Evolutionary conservation across 23 tunicate genomes (phyloP).

Genomic region (Halocynthia aurantium): DNA sequence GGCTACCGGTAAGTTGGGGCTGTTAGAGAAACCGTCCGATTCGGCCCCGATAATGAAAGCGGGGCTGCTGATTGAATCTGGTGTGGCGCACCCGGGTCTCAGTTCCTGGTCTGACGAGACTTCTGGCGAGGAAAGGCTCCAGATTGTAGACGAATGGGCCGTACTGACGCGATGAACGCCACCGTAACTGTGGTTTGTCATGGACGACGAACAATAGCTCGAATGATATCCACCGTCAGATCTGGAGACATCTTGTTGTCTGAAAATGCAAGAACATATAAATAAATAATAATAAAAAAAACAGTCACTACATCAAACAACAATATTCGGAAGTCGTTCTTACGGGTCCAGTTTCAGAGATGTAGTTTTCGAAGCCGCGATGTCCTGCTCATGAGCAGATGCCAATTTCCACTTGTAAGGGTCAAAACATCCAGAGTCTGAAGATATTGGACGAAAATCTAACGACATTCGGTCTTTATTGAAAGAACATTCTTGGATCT

Average conservation of each 20-base stretch:
- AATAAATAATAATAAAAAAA: not conserved
- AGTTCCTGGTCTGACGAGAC: conserved; percentile 74
- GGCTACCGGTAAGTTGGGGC: conserved; percentile 1
- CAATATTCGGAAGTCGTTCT: not conserved
- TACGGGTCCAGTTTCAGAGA: not conserved
- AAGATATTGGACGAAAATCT: conserved; percentile 52
- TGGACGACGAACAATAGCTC: conserved; percentile 10
- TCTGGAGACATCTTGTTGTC: conserved; percentile 1
- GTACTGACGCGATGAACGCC: not conserved
- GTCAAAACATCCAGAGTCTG: conserved; percentile 69
- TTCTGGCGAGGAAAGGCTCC: conserved; percentile 82
- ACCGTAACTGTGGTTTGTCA: not conserved
- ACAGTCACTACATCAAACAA: not conserved
- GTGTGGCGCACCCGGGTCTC: conserved; percentile 16
- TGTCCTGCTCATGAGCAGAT: conserved; percentile 4
- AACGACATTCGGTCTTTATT: conserved; percentile 67
- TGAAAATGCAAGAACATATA: no score
- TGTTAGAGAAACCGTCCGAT: not conserved
- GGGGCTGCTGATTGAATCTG: conserved; percentile 23
- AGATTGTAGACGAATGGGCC: conserved; percentile 8
- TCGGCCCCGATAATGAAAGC: conserved; percentile 40
- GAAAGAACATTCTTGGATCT: conserved; percentile 85
- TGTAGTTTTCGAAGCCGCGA: not conserved
- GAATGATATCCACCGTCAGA: conserved; percentile 4
- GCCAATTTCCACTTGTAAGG: conserved; percentile 85